Evolutionary conservation across 2,797 vertebrate genomes (phyloP).

Genomic region (Psittacula echo): DNA sequence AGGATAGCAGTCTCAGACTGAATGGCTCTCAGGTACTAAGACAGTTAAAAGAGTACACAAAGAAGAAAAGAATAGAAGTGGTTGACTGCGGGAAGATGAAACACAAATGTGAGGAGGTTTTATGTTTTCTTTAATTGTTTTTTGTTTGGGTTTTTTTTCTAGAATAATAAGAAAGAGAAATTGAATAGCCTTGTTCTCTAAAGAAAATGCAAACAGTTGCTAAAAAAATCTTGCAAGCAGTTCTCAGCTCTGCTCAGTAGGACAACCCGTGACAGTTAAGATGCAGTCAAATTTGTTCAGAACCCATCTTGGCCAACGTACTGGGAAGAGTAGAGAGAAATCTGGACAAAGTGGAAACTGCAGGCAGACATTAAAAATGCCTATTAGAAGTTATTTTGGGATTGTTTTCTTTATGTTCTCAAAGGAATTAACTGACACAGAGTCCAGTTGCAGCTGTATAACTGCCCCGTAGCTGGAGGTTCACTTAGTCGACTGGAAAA

Average conservation of each 20-base stretch:
- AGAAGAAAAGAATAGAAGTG: neutral
- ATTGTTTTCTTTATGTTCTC: neutral
- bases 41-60: neutral
- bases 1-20: neutral
- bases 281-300: neutral
- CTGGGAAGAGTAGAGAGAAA: neutral
- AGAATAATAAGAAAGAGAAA: neutral
- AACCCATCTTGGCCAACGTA: neutral
- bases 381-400: neutral
- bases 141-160: neutral
- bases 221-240: neutral
- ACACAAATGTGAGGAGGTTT: neutral
- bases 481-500: neutral
- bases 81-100: neutral
- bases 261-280: neutral
- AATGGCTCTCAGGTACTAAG: neutral
- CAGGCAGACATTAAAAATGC: neutral
- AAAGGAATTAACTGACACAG: neutral
- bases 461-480: slow-evolving; percentile 13
- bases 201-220: neutral
- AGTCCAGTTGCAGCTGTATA: neutral
- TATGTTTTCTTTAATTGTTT: neutral
- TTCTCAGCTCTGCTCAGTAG: neutral
- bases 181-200: neutral
- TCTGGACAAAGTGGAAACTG: neutral